A percentile compares a stretch with the other conserved stretches of the same genome.
Conservation (phyloP, 2,888 invertebrate species). For the Agelastica alni region DNA sequence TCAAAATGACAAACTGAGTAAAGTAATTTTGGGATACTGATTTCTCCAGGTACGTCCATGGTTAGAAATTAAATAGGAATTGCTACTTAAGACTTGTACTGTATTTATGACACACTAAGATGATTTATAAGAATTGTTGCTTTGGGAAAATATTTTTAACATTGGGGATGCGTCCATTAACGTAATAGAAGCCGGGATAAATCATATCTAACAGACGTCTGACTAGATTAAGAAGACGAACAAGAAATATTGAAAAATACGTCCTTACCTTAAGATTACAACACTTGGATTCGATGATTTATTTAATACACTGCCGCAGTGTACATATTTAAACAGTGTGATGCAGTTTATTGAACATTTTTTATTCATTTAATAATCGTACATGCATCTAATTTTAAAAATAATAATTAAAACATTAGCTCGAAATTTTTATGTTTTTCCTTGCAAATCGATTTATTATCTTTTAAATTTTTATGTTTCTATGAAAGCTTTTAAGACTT, state of each 20-base stretch:
- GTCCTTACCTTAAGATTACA: neutral
- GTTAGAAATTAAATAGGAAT: constrained; percentile 19
- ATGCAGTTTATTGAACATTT: no score
- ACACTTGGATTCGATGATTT: neutral
- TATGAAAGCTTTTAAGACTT: no score
- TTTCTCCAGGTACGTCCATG: neutral
- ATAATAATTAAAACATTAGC: no score
- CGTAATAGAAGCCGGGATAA: neutral
- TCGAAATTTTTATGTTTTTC: no score
- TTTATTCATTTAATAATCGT: no score
- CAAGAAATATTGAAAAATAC: neutral
- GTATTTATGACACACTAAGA: constrained; percentile 25
- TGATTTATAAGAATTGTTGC: constrained; percentile 24
- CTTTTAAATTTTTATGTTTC: no score
- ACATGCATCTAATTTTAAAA: no score
- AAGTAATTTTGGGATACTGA: no score
- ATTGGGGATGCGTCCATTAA: constrained; percentile 7
- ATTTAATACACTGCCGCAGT: no score
- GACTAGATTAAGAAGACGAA: constrained; percentile 3
- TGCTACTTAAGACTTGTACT: constrained; percentile 25
- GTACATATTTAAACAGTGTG: no score
- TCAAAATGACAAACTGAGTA: no score
- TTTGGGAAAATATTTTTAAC: constrained; percentile 6
- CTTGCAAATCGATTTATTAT: no score
- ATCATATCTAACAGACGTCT: constrained; percentile 4